These are phyloP conservation scores for Babylonia areolata DNA, from an alignment of 1,140 invertebrate species.

Conservation along the genomic window DNA sequence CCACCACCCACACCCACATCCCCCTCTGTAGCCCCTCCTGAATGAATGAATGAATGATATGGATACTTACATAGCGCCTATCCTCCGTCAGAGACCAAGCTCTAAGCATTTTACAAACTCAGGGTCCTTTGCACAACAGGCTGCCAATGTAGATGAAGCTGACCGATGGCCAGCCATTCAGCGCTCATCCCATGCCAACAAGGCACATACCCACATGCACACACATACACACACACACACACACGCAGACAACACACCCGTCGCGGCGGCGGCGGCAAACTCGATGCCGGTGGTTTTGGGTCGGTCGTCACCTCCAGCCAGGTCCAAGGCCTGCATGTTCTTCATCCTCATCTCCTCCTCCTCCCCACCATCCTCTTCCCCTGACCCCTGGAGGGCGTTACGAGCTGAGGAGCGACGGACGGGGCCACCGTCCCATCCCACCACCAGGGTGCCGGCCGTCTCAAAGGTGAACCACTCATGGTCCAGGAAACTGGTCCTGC, in stretches of 20 bases:
- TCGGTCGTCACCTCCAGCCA: slow-evolving; percentile 55
- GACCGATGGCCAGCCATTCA: no score
- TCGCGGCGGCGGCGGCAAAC: slow-evolving; percentile 70
- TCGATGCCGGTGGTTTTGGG: slow-evolving; percentile 67
- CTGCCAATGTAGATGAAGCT: no score
- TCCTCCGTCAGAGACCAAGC: no score
- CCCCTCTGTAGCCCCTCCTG: no score
- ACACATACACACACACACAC: slow-evolving; percentile 10
- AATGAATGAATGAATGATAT: no score
- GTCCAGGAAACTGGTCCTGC: slow-evolving; percentile 71
- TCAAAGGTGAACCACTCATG: slow-evolving; percentile 75
- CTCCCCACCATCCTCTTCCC: slow-evolving; percentile 23
- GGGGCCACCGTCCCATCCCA: slow-evolving; percentile 73
- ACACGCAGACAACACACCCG: slow-evolving; percentile 52
- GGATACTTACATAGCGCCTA: no score
- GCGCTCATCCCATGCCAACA: no score
- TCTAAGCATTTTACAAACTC: no score
- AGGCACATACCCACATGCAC: not conserved
- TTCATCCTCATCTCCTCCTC: not conserved
- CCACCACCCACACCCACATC: no score
- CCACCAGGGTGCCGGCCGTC: slow-evolving; percentile 70
- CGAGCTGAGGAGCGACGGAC: slow-evolving; percentile 34
- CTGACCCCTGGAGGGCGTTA: not conserved
- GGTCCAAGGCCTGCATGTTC: slow-evolving; percentile 50
- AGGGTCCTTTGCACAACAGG: no score